These are phyloP conservation scores for Anabas testudineus DNA, from an alignment of 2,797 vertebrate genomes.

Conservation along the genomic window DNA sequence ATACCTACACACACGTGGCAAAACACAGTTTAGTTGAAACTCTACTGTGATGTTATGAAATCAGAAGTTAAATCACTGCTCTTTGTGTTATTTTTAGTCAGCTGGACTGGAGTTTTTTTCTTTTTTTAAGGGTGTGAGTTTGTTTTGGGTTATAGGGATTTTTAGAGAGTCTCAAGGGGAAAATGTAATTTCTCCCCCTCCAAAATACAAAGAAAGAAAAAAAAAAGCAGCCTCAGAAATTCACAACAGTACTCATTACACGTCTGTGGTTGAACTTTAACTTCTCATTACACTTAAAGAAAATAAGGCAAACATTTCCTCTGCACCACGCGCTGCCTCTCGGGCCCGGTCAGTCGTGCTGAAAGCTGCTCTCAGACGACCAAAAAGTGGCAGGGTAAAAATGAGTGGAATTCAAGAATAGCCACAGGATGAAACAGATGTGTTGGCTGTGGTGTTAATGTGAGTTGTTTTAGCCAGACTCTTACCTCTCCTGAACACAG, in stretches of 20 bases:
- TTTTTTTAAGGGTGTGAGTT: conserved; percentile 19
- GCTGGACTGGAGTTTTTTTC: neutral
- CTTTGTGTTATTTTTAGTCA: conserved; percentile 6
- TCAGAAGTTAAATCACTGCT: conserved; percentile 15
- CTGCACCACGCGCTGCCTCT: conserved; percentile 8
- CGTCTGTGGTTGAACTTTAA: conserved; percentile 43
- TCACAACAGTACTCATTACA: conserved; percentile 28
- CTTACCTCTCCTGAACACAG: conserved; percentile 57
- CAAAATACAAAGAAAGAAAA: conserved; percentile 27
- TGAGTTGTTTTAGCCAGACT: conserved; percentile 52
- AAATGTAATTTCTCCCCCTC: conserved; percentile 22
- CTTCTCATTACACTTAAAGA: conserved; percentile 40
- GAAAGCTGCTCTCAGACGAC: conserved; percentile 39
- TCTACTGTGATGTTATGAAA: conserved; percentile 20
- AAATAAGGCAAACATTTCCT: conserved; percentile 48
- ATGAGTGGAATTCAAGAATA: conserved; percentile 29
- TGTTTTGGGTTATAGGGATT: conserved; percentile 24
- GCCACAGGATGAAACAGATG: conserved; percentile 62
- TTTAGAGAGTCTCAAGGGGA: conserved; percentile 20
- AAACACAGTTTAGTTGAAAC: neutral
- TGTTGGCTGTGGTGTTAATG: conserved; percentile 52
- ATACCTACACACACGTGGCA: conserved; percentile 22
- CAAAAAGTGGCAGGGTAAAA: conserved; percentile 33
- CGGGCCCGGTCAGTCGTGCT: conserved; percentile 8
- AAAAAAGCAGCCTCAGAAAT: conserved; percentile 25